Evolutionary conservation across 2,797 vertebrate genomes (phyloP).

Genomic region (Melanotaenia pygmaea): DNA sequence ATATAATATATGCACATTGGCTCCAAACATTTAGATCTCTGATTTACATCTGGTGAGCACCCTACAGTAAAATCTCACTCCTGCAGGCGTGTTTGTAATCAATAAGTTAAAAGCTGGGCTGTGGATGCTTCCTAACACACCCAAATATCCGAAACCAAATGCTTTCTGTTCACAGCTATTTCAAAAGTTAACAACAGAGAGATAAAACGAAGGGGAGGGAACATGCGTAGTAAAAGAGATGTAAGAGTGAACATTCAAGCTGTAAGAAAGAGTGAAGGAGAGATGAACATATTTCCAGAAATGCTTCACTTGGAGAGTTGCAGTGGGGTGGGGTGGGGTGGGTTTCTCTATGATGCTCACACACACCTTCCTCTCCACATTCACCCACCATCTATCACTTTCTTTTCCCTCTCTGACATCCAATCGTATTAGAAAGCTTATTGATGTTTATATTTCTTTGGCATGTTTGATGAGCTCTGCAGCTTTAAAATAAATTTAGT

Average conservation of each 20-base stretch:
- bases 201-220: not conserved
- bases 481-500: too few species aligned
- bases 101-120: conserved; percentile 31
- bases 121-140: conserved; percentile 10
- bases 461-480: not conserved
- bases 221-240: not conserved
- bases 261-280: not conserved
- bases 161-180: conserved; percentile 16
- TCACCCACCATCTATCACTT: conserved; percentile 54
- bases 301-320: conserved; percentile 14
- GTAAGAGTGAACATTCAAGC: not conserved
- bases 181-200: conserved; percentile 11
- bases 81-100: conserved; percentile 19
- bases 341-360: conserved; percentile 6
- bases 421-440: not conserved
- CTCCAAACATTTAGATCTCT: conserved; percentile 41
- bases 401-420: conserved; percentile 11
- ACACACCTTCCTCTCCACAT: conserved; percentile 34
- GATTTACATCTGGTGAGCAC: conserved; percentile 6
- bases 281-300: conserved; percentile 38
- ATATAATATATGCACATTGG: conserved; percentile 53
- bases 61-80: conserved; percentile 10
- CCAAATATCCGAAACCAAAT: conserved; percentile 27
- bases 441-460: not conserved
- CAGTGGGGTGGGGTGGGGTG: not conserved